phyloP scores from a whole-genome alignment of 2,113 vertebrate genomes.

The Mormyrus iriodes region DNA sequence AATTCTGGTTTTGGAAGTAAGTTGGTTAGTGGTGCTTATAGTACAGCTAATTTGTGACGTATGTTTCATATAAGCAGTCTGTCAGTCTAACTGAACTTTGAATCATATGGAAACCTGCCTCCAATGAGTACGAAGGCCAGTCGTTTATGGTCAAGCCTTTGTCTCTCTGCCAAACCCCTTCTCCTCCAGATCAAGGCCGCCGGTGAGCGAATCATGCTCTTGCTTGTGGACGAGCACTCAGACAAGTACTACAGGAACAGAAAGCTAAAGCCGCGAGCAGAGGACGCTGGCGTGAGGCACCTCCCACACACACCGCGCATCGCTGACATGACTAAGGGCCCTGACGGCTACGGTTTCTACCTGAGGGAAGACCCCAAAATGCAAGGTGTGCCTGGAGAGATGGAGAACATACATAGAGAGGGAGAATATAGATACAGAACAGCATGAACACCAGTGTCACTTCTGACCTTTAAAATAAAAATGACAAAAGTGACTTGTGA shows the following conservation, averaged over 20 bases:
- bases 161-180: neutral
- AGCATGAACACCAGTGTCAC: neutral
- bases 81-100: neutral
- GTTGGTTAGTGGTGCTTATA: neutral
- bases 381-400: constrained; percentile 36
- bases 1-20: neutral
- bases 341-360: constrained; percentile 76
- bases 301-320: constrained; percentile 72
- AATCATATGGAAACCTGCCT: neutral
- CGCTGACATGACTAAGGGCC: constrained; percentile 62
- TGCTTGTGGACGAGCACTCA: constrained; percentile 74
- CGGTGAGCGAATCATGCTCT: constrained; percentile 65
- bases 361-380: constrained; percentile 55
- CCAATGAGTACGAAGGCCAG: neutral
- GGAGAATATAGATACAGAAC: neutral
- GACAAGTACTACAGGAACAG: constrained; percentile 60
- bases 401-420: neutral
- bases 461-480: neutral
- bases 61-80: neutral
- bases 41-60: neutral
- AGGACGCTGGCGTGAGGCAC: constrained; percentile 58
- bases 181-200: constrained; percentile 64
- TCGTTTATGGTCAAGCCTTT: neutral
- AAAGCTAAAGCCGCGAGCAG: constrained; percentile 50
- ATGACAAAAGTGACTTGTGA: neutral